Evolutionary conservation across 2,797 vertebrate genomes (phyloP), one percentile per base, ranked within the genome.

Genomic region (Poeciliopsis infans): DNA sequence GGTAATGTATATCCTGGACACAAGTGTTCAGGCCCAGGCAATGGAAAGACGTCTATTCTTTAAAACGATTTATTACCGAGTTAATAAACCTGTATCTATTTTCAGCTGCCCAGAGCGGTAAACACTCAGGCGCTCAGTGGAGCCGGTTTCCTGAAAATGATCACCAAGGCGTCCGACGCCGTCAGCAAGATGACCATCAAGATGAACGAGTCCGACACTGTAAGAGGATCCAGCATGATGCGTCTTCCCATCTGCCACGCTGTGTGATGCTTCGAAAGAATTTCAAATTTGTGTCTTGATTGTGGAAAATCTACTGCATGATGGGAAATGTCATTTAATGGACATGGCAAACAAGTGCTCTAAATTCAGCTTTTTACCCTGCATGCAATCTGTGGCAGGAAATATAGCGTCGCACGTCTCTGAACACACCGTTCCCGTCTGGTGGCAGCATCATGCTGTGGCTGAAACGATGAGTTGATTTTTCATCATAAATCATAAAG

Each of bases 161-260:
- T 99, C 93, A 98, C 95, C 95, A 98, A 95, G 93, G 98, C 98
- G 0, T 98, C 98, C 0, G 97, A 99, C 13, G 98, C 98, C 0
- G 97, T 99, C 90, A 99, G 96, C 94, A 99, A 99, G 95, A 99
- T 99, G 97, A 99, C 98, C 84, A 97, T 99, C 92, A 99, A 98
- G 95, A 99, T 99, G 95, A 98, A 98, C 0, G 97, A 99, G 83
- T 97, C 97, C 0, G 97, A 99, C 91, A 95, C 97, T 8, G 98
- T 99, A 93, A 97, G 97, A 89, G 23, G 39, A 73, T 36, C n/a
- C 43, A 13, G 71, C 57, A 36, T 53, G 33, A 66, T 70, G 18
- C 39, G 43, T 73, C 78, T 75, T n/a, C 31, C 8, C 41, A 33
- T 23, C 66, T 31, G 51, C 75, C 47, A 41, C 7, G 46, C 28